A percentile compares a stretch with the other conserved stretches of the same genome.
phyloP scores from a whole-genome alignment of 2,113 vertebrate genomes.

The Poicephalus meyeri region DNA sequence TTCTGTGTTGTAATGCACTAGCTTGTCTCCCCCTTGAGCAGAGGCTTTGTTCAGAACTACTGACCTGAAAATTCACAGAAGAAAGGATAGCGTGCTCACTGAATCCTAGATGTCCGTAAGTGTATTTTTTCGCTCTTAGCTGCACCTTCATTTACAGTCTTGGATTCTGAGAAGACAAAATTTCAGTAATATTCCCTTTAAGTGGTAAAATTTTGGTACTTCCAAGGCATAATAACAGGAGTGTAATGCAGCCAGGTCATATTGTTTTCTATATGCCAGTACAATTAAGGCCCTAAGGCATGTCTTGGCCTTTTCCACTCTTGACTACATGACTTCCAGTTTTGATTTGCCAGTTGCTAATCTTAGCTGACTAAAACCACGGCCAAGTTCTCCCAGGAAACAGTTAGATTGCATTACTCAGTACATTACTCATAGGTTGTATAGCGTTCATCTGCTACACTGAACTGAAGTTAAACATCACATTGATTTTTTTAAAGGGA shows the following conservation, averaged over 20 bases:
- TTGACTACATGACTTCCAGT: slow-evolving; percentile 3
- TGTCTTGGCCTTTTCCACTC: not conserved
- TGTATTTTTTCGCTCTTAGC: not conserved
- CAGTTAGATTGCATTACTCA: slow-evolving; percentile 24
- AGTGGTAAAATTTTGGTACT: not conserved
- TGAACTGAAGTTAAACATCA: not conserved
- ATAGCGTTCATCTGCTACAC: not conserved
- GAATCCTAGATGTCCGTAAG: not conserved
- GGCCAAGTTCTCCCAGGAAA: slow-evolving; percentile 27
- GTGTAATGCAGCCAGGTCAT: not conserved
- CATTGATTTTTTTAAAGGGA: not conserved
- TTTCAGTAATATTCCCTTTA: not conserved
- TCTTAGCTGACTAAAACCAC: slow-evolving; percentile 39
- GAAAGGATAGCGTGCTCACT: not conserved
- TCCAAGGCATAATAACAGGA: not conserved
- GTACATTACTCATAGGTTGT: slow-evolving; percentile 43
- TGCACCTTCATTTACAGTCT: not conserved
- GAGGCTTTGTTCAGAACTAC: slow-evolving; percentile 8
- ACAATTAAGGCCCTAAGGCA: not conserved
- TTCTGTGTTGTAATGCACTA: not conserved
- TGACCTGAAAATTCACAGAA: slow-evolving; percentile 22
- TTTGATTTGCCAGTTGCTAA: slow-evolving; percentile 52
- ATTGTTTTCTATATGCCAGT: not conserved
- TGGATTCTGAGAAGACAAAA: not conserved
- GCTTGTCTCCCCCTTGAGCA: not conserved